Percentiles rank a stretch among this genome's conserved stretches.
phyloP scores from a whole-genome alignment of 2,888 invertebrate species.

The Amblyteles armatorius region DNA sequence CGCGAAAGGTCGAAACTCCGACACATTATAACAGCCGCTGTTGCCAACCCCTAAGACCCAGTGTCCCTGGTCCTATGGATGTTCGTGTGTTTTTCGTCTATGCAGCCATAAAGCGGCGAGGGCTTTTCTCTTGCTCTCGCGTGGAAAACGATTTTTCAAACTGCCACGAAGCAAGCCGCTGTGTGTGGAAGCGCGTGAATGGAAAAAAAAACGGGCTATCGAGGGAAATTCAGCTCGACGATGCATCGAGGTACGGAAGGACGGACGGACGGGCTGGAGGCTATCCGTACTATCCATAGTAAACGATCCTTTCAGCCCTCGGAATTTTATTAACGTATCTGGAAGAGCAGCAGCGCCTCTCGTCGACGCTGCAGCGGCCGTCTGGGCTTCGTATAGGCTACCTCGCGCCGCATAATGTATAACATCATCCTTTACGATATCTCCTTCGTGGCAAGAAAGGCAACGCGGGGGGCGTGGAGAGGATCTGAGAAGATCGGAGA shows the following conservation, averaged over 20 bases:
- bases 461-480: background rate
- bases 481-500: constrained; percentile 50
- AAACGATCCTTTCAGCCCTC: constrained; percentile 75
- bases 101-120: background rate
- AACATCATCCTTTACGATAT: constrained; percentile 83
- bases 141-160: constrained; percentile 44
- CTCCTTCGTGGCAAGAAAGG: constrained; percentile 71
- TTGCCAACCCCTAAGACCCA: background rate
- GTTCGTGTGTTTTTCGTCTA: background rate
- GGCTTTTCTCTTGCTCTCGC: constrained; percentile 28
- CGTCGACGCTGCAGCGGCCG: constrained; percentile 70
- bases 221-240: constrained; percentile 73
- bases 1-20: constrained; percentile 3
- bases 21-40: background rate
- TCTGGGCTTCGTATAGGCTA: constrained; percentile 44
- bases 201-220: constrained; percentile 26
- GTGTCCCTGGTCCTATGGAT: background rate
- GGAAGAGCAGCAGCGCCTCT: constrained; percentile 62
- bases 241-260: constrained; percentile 74
- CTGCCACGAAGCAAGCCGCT: constrained; percentile 13
- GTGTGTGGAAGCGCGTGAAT: constrained; percentile 10
- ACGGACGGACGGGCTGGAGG: constrained; percentile 71
- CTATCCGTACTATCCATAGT: constrained; percentile 74
- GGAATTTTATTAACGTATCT: constrained; percentile 81
- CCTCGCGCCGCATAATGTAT: constrained; percentile 82